These are phyloP conservation scores for Nanger granti DNA, from an alignment of 2,113 vertebrate species.

Conservation along the genomic window DNA sequence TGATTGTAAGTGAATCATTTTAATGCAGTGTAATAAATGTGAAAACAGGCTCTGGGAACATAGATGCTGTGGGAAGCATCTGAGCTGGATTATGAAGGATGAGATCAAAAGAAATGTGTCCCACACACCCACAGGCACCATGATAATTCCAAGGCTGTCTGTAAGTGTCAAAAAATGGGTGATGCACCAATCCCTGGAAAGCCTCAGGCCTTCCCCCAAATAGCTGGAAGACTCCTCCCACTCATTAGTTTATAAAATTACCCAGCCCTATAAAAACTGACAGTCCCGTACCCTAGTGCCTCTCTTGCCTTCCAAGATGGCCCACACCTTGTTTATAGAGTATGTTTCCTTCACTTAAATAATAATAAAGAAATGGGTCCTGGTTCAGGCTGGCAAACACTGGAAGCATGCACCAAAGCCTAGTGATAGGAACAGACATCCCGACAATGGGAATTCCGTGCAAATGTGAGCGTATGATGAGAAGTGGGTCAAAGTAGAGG, in stretches of 20 bases:
- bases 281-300: not conserved
- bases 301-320: not conserved
- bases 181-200: not conserved
- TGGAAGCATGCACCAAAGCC: not conserved
- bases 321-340: not conserved
- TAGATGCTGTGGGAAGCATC: not conserved
- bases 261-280: not conserved
- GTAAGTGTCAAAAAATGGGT: fast-evolving
- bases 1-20: not conserved
- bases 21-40: not conserved
- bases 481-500: not conserved
- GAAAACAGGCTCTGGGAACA: not conserved
- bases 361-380: not conserved
- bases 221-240: not conserved
- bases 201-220: not conserved
- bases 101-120: not conserved
- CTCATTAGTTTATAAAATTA: not conserved
- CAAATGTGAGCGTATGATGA: not conserved
- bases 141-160: not conserved
- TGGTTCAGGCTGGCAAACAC: not conserved
- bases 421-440: not conserved
- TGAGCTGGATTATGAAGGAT: not conserved
- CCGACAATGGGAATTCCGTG: not conserved
- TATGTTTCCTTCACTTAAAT: not conserved
- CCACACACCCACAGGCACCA: not conserved